Conservation (phyloP, 2,113 vertebrate genomes). For the Damaliscus lunatus region DNA sequence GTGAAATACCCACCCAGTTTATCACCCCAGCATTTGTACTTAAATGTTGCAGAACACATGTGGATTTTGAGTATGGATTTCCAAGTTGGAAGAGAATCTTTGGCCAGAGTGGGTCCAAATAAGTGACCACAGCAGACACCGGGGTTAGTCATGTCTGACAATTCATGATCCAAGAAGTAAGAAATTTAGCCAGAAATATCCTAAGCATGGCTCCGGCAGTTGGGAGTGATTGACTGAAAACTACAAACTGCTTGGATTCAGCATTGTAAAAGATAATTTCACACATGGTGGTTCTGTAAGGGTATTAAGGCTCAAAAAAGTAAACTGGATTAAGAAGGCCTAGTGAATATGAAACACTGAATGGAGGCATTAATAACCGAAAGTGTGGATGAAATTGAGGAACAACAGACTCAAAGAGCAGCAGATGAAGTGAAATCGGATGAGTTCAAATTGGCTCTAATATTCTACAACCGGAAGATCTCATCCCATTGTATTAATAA, state of each 20-base stretch:
- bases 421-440: neutral
- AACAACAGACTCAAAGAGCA: conserved; percentile 30
- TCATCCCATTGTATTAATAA: neutral
- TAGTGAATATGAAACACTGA: conserved; percentile 55
- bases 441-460: conserved; percentile 27
- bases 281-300: conserved; percentile 61
- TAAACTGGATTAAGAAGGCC: conserved; percentile 70
- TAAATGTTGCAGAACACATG: neutral
- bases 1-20: neutral
- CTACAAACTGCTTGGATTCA: conserved; percentile 69
- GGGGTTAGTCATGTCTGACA: conserved; percentile 54
- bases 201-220: conserved; percentile 51
- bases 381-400: conserved; percentile 29
- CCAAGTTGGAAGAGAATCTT: neutral
- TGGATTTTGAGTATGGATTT: neutral
- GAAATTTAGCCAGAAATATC: conserved; percentile 60
- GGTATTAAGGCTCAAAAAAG: conserved; percentile 70
- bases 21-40: neutral
- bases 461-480: neutral
- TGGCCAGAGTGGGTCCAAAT: conserved; percentile 5
- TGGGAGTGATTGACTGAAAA: conserved; percentile 75
- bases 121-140: neutral
- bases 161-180: conserved; percentile 67
- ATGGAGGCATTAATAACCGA: conserved; percentile 55
- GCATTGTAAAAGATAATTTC: conserved; percentile 74